Evolutionary conservation across 2,888 invertebrate genomes (phyloP), one percentile per base, ranked within the genome.

Genomic region (Omphaloscelis lunosa): DNA sequence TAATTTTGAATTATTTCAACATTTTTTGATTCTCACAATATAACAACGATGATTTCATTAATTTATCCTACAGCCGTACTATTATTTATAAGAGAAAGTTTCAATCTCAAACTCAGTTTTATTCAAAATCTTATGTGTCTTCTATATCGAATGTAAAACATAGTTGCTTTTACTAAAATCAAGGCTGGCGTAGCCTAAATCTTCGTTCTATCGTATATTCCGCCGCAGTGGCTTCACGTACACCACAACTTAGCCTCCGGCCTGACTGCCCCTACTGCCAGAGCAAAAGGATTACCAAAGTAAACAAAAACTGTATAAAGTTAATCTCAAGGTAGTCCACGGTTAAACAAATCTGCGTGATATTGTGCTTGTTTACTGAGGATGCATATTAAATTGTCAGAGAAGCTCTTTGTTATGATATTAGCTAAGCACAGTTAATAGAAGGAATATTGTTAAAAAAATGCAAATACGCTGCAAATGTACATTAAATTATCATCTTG

Each of bases 301-400:
- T 92, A 94, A 93, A 94, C 94, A 94, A 93, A 93, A 92, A 90
- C 93, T 89, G 90, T 91, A 90, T 91, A 90, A 92, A 93, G 91
- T 92, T 93, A 92, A 93, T 92, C 90, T 89, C 75, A 78, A 82
- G 76, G 82, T 77, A 84, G 77, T 63, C 72, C 56, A 71, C 70
- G 72, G 82, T 88, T 86, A 83, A 88, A 86, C 86, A 86, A 91
- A 91, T 88, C 88, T 88, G 79, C 61, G 69, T 84, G 78, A 86
- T 88, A 88, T 77, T 84, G 74, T 84, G 69, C 72, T 20, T 72
- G 39, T n/a, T 63, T 66, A 72, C 75, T 58, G 48, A 76, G 75
- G 58, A 62, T 80, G 61, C 29, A 73, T 45, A 34, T 56, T 76
- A 62, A 58, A 71, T 59, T 71, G 20, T 58, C 2, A 17, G 11